Percentiles rank a stretch among this genome's conserved stretches.
phyloP scores from a whole-genome alignment of 2,797 vertebrate species.

The Crypturellus tataupa region DNA sequence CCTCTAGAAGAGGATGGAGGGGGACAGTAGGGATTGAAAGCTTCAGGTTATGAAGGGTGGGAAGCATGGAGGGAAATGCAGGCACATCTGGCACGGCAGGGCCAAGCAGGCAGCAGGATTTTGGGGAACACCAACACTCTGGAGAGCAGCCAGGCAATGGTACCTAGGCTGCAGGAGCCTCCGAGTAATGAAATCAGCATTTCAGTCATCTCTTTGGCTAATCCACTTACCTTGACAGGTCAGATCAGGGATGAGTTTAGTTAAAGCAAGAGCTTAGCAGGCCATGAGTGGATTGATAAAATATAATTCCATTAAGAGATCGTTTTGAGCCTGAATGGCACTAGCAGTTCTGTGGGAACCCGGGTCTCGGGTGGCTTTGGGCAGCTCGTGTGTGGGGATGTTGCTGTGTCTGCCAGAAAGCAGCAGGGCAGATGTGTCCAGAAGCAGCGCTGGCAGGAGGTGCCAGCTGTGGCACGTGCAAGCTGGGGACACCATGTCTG shows the following conservation, averaged over 20 bases:
- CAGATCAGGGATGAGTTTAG: slow-evolving; percentile 1
- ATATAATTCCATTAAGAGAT: slow-evolving; percentile 27
- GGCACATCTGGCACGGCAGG: accelerated
- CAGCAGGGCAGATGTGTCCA: background rate
- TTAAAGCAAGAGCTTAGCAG: background rate
- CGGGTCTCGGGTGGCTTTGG: background rate
- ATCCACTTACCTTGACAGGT: background rate
- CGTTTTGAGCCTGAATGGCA: background rate
- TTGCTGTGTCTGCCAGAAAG: background rate
- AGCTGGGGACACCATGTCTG: too few relatives aligned
- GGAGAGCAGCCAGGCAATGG: background rate
- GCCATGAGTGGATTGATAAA: background rate
- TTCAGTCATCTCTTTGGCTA: background rate
- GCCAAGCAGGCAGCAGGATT: background rate
- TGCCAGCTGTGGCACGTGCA: too few relatives aligned
- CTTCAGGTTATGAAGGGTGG: background rate
- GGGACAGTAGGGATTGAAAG: background rate
- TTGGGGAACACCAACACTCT: accelerated
- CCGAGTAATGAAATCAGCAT: background rate
- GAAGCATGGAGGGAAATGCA: background rate
- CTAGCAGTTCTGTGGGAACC: background rate
- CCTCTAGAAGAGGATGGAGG: background rate
- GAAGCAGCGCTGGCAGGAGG: background rate
- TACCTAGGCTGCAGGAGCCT: background rate
- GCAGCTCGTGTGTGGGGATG: background rate